A percentile compares a stretch with the other conserved stretches of the same genome.
phyloP scores from a whole-genome alignment of 2,113 vertebrate species.

The Eclectus roratus region DNA sequence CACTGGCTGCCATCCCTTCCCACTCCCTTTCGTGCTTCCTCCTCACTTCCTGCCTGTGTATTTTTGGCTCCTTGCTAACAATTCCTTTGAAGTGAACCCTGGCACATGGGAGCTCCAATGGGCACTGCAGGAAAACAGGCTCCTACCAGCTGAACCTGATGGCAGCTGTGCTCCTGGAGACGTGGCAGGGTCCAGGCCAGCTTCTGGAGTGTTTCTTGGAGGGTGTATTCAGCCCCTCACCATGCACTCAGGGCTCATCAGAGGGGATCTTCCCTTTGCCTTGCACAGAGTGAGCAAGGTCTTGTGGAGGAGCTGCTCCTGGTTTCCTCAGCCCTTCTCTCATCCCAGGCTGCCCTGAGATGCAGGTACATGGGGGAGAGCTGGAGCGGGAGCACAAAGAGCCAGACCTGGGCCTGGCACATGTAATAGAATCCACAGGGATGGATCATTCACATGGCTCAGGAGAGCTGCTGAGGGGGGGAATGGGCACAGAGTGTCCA shows the following conservation, averaged over 20 bases:
- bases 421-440: background rate
- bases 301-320: background rate
- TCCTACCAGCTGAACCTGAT: background rate
- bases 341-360: too few species aligned
- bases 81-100: slow-evolving; percentile 17
- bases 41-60: slow-evolving; percentile 27
- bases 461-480: background rate
- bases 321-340: background rate
- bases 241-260: background rate
- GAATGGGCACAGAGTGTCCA: background rate
- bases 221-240: background rate
- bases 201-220: background rate
- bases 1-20: background rate
- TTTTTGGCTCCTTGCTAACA: slow-evolving; percentile 51
- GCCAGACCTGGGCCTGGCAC: background rate
- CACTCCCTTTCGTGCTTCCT: slow-evolving; percentile 13
- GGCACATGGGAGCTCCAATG: background rate
- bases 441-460: background rate
- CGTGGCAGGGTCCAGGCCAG: background rate
- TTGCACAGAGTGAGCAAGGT: background rate
- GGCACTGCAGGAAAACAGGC: background rate
- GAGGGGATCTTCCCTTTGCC: background rate
- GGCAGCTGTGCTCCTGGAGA: background rate
- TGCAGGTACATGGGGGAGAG: rapidly evolving
- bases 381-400: background rate